These are phyloP conservation scores for Trichogramma pretiosum DNA, from an alignment of 1,140 invertebrate genomes.

Conservation along the genomic window DNA sequence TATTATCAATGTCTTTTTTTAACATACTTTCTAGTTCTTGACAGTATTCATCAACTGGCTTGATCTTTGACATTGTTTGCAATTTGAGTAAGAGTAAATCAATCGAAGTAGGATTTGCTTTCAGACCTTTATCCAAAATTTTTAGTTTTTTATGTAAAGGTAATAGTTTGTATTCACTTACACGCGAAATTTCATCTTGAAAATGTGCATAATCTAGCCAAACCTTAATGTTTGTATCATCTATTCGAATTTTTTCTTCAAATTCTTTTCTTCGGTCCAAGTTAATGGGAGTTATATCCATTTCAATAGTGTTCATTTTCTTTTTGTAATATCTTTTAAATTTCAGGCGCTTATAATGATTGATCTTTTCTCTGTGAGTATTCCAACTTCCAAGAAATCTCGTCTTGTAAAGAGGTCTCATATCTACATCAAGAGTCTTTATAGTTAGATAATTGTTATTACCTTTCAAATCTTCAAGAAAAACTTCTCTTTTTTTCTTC, in stretches of 20 bases:
- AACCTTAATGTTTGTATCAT: too few relatives aligned
- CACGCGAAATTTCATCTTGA: too few relatives aligned
- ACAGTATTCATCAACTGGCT: constrained; percentile 45
- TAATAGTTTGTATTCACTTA: too few relatives aligned
- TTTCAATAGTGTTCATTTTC: too few relatives aligned
- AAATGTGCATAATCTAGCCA: constrained; percentile 53
- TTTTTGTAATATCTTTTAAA: too few relatives aligned
- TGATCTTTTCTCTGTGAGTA: too few relatives aligned
- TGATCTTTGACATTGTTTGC: constrained; percentile 41
- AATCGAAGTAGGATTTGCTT: constrained; percentile 41
- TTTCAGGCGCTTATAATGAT: too few relatives aligned
- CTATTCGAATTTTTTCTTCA: constrained; percentile 44
- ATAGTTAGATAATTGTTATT: constrained; percentile 40
- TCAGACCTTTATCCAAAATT: constrained; percentile 50
- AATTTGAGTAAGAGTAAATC: constrained; percentile 45
- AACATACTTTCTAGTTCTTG: constrained; percentile 44
- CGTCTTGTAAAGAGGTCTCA: constrained; percentile 45
- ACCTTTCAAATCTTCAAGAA: constrained; percentile 46
- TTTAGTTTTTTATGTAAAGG: constrained; percentile 45
- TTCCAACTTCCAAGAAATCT: too few relatives aligned
- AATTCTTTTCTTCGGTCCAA: constrained; percentile 34
- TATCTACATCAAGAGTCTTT: constrained; percentile 40
- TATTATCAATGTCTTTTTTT: constrained; percentile 47
- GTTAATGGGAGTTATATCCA: constrained; percentile 19
- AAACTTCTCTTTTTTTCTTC: constrained; percentile 39